These are phyloP conservation scores for Yponomeuta cagnagella DNA, from an alignment of 2,888 invertebrate genomes.

Conservation along the genomic window DNA sequence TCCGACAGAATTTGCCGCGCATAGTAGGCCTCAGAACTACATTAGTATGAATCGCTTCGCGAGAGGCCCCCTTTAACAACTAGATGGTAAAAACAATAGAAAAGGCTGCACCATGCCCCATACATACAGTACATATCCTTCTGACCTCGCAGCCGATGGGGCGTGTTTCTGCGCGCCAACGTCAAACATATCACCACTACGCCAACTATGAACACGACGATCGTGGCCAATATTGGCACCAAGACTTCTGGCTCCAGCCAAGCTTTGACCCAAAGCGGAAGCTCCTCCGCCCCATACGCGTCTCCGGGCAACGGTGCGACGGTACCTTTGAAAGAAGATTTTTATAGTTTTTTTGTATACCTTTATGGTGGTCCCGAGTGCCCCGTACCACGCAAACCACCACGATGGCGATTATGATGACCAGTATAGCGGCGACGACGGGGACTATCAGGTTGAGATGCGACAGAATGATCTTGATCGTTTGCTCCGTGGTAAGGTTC, in stretches of 20 bases:
- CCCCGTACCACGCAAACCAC: constrained; percentile 94
- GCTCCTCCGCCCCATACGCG: constrained; percentile 67
- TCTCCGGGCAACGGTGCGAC: constrained; percentile 85
- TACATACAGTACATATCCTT: constrained; percentile 86
- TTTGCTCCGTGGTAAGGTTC: constrained; percentile 85
- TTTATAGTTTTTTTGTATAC: constrained; percentile 61
- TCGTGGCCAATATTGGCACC: constrained; percentile 91
- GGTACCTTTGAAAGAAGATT: constrained; percentile 77
- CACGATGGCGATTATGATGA: constrained; percentile 94
- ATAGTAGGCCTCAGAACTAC: too few relatives aligned
- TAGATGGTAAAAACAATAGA: constrained; percentile 22
- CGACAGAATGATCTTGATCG: constrained; percentile 90
- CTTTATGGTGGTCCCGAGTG: constrained; percentile 89
- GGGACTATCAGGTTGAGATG: constrained; percentile 96
- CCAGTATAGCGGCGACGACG: constrained; percentile 92
- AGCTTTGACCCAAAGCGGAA: constrained; percentile 85
- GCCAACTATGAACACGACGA: constrained; percentile 93
- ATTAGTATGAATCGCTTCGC: too few relatives aligned
- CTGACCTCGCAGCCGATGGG: constrained; percentile 87
- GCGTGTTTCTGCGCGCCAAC: constrained; percentile 87
- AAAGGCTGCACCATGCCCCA: constrained; percentile 64
- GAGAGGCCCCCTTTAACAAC: background rate
- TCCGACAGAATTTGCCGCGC: too few relatives aligned
- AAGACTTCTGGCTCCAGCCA: constrained; percentile 94
- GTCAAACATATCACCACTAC: constrained; percentile 94